Evolutionary conservation across 2,888 invertebrate genomes (phyloP), one percentile per base, ranked within the genome.

Genomic region (Metallyticus violacea): DNA sequence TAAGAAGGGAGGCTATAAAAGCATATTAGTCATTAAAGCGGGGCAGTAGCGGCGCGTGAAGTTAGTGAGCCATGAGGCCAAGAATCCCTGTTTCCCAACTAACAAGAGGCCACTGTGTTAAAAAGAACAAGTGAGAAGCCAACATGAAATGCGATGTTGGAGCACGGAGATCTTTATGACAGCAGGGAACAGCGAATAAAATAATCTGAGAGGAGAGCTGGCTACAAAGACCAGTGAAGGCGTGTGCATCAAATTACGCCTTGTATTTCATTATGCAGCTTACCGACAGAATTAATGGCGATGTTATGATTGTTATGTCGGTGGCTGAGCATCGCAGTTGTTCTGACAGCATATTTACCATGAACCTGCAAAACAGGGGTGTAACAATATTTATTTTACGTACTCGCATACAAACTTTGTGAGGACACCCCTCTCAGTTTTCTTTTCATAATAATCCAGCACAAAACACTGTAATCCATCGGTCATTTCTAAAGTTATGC

Each of bases 231-330:
- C 22, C 28, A 80, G 80, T 28, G 22, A 28, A 79, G 76, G 76
- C 27, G 28, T 83, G 25, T 83, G 77, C 83, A 83, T 83, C 83
- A 77, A 83, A 83, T 83, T 83, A 83, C 83, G 83, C 62, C 83
- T 77, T 83, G 83, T 83, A 83, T 83, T 83, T 77, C 83, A 83
- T 83, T 83, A 83, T 83, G 83, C 83, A 83, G 83, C 77, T 83
- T 77, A 77, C 77, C 82, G 77, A 83, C 83, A 77, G 83, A 77
- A 83, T 77, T 83, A 83, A 83, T 83, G 83, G 77, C 83, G 77
- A 62, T 62, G 15, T 62, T 62, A 62, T 62, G 83, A 83, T 83
- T 83, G 83, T 62, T 83, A 77, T 83, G 76, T 83, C 77, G 83
- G 83, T 77, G 28, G 77, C 77, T 83, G 83, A 83, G 29, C 83